Conservation (phyloP, 2,888 invertebrate genomes). For the Nomada ruficornis region DNA sequence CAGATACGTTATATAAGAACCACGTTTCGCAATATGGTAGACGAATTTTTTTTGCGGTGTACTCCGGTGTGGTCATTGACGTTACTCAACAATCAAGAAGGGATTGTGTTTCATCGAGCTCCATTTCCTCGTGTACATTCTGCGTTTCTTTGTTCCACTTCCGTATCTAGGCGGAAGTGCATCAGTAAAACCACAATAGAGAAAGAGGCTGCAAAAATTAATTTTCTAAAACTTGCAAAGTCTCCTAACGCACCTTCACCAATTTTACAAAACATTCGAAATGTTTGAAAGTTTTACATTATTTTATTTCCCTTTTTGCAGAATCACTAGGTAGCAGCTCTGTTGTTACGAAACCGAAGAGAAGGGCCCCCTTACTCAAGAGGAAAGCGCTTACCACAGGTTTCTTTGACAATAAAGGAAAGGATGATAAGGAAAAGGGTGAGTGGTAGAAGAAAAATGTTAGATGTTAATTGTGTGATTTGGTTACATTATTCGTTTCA, state of each 20-base stretch:
- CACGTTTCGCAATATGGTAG: slow-evolving; percentile 20
- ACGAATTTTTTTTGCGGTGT: slow-evolving; percentile 23
- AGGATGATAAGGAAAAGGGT: slow-evolving; percentile 90
- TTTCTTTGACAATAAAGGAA: slow-evolving; percentile 91
- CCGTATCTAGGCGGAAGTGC: slow-evolving; percentile 46
- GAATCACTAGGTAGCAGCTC: slow-evolving; percentile 83
- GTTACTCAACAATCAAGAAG: slow-evolving; percentile 44
- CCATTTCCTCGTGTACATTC: slow-evolving; percentile 39
- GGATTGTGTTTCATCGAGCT: slow-evolving; percentile 46
- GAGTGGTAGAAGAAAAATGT: slow-evolving; percentile 67
- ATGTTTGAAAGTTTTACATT: not conserved
- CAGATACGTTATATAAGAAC: not conserved
- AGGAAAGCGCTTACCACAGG: slow-evolving; percentile 95
- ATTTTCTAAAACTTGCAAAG: not conserved
- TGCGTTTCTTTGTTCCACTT: slow-evolving; percentile 52
- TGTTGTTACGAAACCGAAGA: slow-evolving; percentile 89
- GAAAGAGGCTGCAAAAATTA: slow-evolving; percentile 7
- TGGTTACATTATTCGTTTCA: not conserved
- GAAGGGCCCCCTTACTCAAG: slow-evolving; percentile 92
- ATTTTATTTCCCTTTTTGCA: slow-evolving; percentile 76
- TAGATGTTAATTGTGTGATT: not conserved
- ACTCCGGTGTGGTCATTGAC: slow-evolving; percentile 30
- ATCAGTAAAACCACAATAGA: slow-evolving; percentile 34
- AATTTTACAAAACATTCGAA: too few species aligned
- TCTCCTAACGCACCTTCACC: too few species aligned